phyloP scores from a whole-genome alignment of 2,888 invertebrate genomes.

The Drosophila subsilvestris region DNA sequence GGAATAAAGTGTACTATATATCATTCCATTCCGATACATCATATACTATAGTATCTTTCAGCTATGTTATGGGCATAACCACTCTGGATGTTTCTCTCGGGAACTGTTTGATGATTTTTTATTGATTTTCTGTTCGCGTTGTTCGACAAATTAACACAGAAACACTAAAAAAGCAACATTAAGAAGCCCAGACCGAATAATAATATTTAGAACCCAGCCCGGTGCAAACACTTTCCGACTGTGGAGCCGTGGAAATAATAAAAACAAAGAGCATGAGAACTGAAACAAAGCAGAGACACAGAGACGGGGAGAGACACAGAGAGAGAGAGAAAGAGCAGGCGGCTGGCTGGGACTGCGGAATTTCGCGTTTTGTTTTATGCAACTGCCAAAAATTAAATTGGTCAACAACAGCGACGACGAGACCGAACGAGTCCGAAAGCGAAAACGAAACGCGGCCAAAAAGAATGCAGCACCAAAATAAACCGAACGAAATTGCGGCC shows the following conservation, averaged over 20 bases:
- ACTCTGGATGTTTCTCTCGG: slow-evolving; percentile 2
- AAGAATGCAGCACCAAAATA: slow-evolving; percentile 76
- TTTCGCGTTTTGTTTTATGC: slow-evolving; percentile 69
- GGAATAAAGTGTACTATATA: slow-evolving; percentile 7
- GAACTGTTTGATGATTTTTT: slow-evolving; percentile 24
- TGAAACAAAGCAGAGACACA: background rate
- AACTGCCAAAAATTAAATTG: slow-evolving; percentile 67
- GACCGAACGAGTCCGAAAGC: slow-evolving; percentile 41
- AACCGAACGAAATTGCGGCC: slow-evolving; percentile 55
- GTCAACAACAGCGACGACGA: slow-evolving; percentile 40
- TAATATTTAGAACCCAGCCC: slow-evolving; percentile 16
- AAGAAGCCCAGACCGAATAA: slow-evolving; percentile 15
- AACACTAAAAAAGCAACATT: slow-evolving; percentile 26
- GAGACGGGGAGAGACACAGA: background rate
- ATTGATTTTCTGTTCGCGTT: slow-evolving; percentile 25
- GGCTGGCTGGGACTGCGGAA: slow-evolving; percentile 38
- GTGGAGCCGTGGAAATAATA: slow-evolving; percentile 16
- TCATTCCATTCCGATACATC: slow-evolving; percentile 8
- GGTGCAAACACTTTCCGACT: slow-evolving; percentile 24
- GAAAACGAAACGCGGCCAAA: slow-evolving; percentile 66
- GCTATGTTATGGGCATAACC: slow-evolving; percentile 24
- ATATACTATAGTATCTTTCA: slow-evolving; percentile 12
- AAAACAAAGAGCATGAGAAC: slow-evolving; percentile 18
- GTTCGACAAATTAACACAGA: slow-evolving; percentile 34
- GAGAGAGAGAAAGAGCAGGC: slow-evolving; percentile 4